Base-by-base conservation (phyloP, 2,888 invertebrate species). In the Selenia dentaria region DNA sequence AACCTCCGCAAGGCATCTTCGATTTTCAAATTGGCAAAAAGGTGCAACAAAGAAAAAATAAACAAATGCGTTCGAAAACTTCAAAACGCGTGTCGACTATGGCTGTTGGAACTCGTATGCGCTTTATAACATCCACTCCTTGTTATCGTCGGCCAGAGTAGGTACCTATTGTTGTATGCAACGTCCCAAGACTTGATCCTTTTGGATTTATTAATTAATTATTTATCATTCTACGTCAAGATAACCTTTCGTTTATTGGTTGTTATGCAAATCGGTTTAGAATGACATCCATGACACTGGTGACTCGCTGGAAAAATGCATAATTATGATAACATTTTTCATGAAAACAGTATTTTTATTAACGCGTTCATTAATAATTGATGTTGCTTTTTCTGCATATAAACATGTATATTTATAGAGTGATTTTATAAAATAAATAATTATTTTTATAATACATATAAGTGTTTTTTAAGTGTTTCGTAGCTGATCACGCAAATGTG, bases 1-100 rank as follows among this genome's bases (percentile, higher is more conserved):
- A 89, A 57, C 88, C 87, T 61, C 72, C 81, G 64, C 89, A 90
- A 74, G 88, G 89, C 90, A 90, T 90, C 58, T 78, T 83, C 56
- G 51, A 43, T 52, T 43, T 42, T 54, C 42, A 32, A 49, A 54
- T 18, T 16, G 10, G 6, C 35, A n/a, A n/a, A n/a, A n/a, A n/a
- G n/a, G n/a, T n/a, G n/a, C n/a, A n/a, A 25, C 10, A 53, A 50
- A 28, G 41, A 50, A 48, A 44, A 31, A 40, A 36, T 36, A 26
- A 51, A 40, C 27, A 20, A 39, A 29, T 10, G 20, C 6, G 24
- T 22, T 10, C 11, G 18, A 26, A 16, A 40, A 31, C 5, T 27
- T 20, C 16, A 29, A 47, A 42, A 44, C 54, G 54, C 48, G 48
- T 46, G 51, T 20, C 38, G 29, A 18, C 43, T 22, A 22, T 41